phyloP scores from a whole-genome alignment of 2,888 invertebrate genomes.

The Biston stratarius region DNA sequence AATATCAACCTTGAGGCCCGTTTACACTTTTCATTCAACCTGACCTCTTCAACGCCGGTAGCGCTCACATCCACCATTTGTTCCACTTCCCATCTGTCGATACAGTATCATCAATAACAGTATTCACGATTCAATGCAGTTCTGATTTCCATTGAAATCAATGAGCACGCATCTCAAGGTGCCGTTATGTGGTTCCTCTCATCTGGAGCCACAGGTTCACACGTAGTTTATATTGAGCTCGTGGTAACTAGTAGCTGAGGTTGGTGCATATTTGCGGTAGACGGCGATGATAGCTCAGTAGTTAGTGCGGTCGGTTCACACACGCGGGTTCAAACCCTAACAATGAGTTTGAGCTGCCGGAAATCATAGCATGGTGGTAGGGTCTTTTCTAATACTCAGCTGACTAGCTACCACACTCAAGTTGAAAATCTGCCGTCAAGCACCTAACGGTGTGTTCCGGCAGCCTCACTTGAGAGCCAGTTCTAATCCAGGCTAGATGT shows the following conservation, averaged over 20 bases:
- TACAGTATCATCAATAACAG: conserved; percentile 45
- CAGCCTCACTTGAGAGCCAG: too few relatives aligned
- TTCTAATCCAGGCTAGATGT: too few relatives aligned
- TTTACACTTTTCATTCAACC: conserved; percentile 19
- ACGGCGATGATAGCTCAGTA: too few relatives aligned
- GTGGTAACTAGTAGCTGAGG: conserved; percentile 2
- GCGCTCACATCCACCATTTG: conserved; percentile 18
- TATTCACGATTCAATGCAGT: conserved; percentile 45
- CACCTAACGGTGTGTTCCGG: too few relatives aligned
- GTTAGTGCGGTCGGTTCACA: too few relatives aligned
- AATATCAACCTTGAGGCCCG: conserved; percentile 4
- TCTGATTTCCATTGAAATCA: conserved; percentile 60
- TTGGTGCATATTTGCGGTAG: conserved; percentile 5
- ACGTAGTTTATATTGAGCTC: conserved; percentile 19
- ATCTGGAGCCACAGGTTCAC: conserved; percentile 24
- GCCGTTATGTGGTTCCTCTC: conserved; percentile 49
- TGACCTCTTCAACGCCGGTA: conserved; percentile 23
- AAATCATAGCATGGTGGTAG: too few relatives aligned
- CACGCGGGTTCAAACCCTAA: too few relatives aligned
- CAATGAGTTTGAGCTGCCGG: too few relatives aligned
- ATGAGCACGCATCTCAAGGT: conserved; percentile 52
- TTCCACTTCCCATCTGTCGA: conserved; percentile 43
- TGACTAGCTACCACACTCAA: too few relatives aligned
- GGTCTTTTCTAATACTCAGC: too few relatives aligned
- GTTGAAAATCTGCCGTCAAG: too few relatives aligned